Conservation (phyloP, 2,113 vertebrate species). For the Clarias magur region DNA sequence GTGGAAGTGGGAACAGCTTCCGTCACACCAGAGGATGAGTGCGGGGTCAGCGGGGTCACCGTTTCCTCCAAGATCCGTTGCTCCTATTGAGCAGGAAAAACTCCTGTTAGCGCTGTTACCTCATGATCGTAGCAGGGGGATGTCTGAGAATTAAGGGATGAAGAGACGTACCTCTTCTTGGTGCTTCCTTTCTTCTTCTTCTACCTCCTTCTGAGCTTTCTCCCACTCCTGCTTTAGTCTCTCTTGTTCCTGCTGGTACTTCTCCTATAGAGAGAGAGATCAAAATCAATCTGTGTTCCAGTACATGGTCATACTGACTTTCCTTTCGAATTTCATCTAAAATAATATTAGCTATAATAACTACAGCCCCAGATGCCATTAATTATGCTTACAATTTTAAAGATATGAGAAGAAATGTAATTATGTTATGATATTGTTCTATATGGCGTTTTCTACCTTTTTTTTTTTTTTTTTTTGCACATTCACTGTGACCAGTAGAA, state of each 20-base stretch:
- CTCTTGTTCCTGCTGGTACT: conserved; percentile 91
- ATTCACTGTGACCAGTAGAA: not conserved
- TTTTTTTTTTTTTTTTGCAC: not conserved
- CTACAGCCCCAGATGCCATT: not conserved
- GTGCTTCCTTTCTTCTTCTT: conserved; percentile 93
- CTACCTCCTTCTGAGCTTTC: conserved; percentile 91
- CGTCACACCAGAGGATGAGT: conserved; percentile 54
- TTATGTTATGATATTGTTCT: not conserved
- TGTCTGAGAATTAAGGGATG: not conserved
- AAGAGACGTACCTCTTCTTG: conserved; percentile 84
- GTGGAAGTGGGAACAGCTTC: conserved; percentile 64
- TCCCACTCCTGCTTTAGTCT: conserved; percentile 97
- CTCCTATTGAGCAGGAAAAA: conserved; percentile 73
- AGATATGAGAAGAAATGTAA: not conserved
- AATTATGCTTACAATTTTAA: not conserved
- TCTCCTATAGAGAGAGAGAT: conserved; percentile 74
- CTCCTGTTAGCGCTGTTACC: not conserved
- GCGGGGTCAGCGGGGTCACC: conserved; percentile 78
- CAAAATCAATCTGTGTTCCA: not conserved
- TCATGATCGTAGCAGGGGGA: not conserved
- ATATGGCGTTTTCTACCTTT: not conserved
- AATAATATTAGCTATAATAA: not conserved
- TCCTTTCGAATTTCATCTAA: not conserved
- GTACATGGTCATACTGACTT: not conserved
- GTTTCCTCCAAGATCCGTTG: conserved; percentile 93